Base-by-base conservation (phyloP, 2,888 invertebrate species). In the Emmelina monodactyla region DNA sequence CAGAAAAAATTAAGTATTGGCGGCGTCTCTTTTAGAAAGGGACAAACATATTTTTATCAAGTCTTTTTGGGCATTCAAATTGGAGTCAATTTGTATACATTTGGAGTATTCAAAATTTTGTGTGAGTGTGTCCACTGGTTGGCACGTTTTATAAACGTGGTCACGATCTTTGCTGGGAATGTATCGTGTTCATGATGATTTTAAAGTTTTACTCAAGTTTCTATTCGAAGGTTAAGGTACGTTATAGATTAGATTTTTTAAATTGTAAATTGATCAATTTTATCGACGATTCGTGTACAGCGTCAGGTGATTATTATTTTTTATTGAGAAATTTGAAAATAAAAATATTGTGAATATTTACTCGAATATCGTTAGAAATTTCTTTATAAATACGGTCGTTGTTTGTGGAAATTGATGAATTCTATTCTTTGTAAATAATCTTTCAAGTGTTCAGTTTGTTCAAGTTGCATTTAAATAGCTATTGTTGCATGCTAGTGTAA, bases 401-500 rank as follows among this genome's bases (percentile, higher is more conserved):
- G 53, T 57, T 54, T 51, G 56, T 53, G 57, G 46, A 60, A 48
- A 58, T 56, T 40, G 34, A 42, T 46, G 46, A 56, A 13, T 60
- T 57, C 59, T 52, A 51, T 55, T 64, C 59, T 62, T 56, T 78
- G 71, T 76, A 72, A 45, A 73, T 76, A 72, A 58, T 49, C 61
- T 61, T 68, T 59, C 57, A 67, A 68, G 76, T 78, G 76, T 79
- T 78, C 78, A 78, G 67, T 70, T 70, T 59, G 60, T 63, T 58
- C 57, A 65, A 61, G 36, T 70, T 75, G 78, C 78, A 76, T 78
- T 79, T 78, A 76, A 72, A 66, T 62, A 62, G 70, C 69, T 70
- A 63, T 64, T 63, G 63, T 70, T 62, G 70, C 71, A 70, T 69
- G 69, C 66, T 69, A 62, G 62, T 55, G 47, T 61, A 55, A 51